Evolutionary conservation across 2,888 invertebrate species (phyloP).

Genomic region (Acanthopleura granulata): DNA sequence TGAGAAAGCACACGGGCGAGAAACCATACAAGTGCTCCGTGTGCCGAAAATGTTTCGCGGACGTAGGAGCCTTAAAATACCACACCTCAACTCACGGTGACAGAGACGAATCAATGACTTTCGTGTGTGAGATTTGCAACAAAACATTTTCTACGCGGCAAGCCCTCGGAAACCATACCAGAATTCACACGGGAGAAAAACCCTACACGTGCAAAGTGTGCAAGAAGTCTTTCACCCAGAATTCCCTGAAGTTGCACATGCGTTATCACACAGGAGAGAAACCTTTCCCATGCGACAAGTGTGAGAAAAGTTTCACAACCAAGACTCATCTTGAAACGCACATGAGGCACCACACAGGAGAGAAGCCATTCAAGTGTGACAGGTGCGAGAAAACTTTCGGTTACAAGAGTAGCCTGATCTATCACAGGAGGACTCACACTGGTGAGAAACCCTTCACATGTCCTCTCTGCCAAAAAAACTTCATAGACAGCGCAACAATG

Average conservation of each 20-base stretch:
- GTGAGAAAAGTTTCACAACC: conserved; percentile 36
- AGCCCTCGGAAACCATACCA: conserved; percentile 4
- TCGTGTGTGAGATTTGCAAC: conserved; percentile 31
- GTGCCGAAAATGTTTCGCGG: conserved; percentile 41
- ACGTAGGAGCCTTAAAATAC: conserved; percentile 38
- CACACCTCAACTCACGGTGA: conserved; percentile 37
- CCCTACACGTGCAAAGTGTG: conserved; percentile 33
- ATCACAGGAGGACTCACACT: neutral
- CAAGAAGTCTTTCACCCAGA: conserved; percentile 33
- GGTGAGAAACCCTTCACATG: conserved; percentile 15
- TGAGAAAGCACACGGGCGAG: conserved; percentile 39
- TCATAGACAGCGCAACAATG: neutral
- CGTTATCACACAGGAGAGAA: conserved; percentile 36
- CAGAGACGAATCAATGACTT: conserved; percentile 27
- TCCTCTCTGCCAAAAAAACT: conserved; percentile 2
- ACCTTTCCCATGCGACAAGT: conserved; percentile 37
- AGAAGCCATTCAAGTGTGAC: conserved; percentile 32
- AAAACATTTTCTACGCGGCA: neutral
- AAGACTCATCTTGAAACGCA: conserved; percentile 34
- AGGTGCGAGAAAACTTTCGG: conserved; percentile 31
- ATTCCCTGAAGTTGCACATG: conserved; percentile 36
- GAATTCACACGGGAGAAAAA: conserved; percentile 24
- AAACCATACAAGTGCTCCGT: conserved; percentile 39
- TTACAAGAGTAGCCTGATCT: neutral
- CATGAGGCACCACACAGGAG: conserved; percentile 27